Evolutionary conservation across 2,888 invertebrate species (phyloP).

Genomic region (Drosophila borealis): DNA sequence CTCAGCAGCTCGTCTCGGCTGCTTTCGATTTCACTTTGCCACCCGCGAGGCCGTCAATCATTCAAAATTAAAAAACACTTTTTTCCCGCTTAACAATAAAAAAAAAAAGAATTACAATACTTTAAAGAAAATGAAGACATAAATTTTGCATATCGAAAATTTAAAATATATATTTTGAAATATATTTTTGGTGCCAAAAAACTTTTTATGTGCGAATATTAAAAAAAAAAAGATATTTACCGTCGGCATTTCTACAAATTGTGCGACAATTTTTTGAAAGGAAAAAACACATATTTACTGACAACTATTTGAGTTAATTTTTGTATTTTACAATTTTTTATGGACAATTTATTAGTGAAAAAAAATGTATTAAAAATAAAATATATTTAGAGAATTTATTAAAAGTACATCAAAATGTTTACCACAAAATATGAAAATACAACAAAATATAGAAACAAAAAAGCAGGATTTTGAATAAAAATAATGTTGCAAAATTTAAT

Average conservation of each 20-base stretch:
- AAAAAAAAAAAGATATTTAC: constrained; percentile 19
- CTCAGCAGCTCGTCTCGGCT: constrained; percentile 83
- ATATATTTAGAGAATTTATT: neutral
- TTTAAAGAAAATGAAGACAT: constrained; percentile 1
- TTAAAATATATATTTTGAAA: neutral
- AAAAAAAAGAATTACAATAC: constrained; percentile 1
- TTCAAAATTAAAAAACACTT: constrained; percentile 16
- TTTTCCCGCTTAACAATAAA: constrained; percentile 2
- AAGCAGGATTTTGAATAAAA: neutral
- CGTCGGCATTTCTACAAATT: constrained; percentile 54
- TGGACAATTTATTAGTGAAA: constrained; percentile 33
- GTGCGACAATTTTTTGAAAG: constrained; percentile 23
- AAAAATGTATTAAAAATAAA: constrained; percentile 2
- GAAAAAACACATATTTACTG: constrained; percentile 7
- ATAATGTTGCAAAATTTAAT: neutral
- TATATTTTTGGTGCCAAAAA: constrained; percentile 11
- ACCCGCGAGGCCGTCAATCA: constrained; percentile 32
- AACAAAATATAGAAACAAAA: neutral
- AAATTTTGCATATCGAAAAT: constrained; percentile 14
- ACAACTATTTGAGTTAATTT: constrained; percentile 17
- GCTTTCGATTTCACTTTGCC: constrained; percentile 61
- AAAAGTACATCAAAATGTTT: constrained; percentile 10
- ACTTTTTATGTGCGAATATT: constrained; percentile 7
- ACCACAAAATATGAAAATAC: no score
- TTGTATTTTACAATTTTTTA: constrained; percentile 42